phyloP scores from a whole-genome alignment of 2,113 vertebrate genomes.

The Puma concolor region DNA sequence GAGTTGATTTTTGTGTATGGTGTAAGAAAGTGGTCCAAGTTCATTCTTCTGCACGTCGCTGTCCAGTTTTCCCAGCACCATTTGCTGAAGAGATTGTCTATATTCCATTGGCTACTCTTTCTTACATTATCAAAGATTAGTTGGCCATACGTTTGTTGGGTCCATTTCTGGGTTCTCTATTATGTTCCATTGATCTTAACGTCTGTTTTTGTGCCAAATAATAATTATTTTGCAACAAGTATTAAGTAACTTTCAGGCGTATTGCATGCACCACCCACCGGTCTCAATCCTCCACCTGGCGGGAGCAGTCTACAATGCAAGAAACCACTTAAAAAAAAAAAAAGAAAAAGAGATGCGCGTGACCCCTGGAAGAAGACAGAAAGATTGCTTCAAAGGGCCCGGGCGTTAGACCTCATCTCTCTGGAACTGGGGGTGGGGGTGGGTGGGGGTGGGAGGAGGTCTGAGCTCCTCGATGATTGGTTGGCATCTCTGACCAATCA shows the following conservation, averaged over 20 bases:
- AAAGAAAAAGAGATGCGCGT: background rate
- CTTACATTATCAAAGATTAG: too few relatives aligned
- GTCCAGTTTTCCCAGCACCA: too few relatives aligned
- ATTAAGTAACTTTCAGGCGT: background rate
- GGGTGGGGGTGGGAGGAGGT: background rate
- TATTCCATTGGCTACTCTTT: too few relatives aligned
- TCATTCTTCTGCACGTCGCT: too few relatives aligned
- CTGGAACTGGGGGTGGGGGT: too few relatives aligned
- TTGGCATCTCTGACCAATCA: constrained; percentile 50
- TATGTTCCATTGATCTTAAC: too few relatives aligned
- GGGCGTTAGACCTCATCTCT: background rate
- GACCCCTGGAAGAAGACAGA: background rate
- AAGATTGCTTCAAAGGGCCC: background rate
- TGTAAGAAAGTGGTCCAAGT: too few relatives aligned
- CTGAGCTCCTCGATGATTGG: constrained; percentile 43
- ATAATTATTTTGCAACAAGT: background rate
- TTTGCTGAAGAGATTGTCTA: too few relatives aligned
- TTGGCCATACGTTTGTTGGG: too few relatives aligned
- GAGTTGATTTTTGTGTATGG: too few relatives aligned
- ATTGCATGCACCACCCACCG: background rate
- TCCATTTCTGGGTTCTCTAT: too few relatives aligned
- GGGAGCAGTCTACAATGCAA: background rate
- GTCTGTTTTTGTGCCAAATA: background rate
- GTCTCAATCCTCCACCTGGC: background rate
- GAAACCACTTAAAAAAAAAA: background rate